Conservation (phyloP, 2,888 invertebrate genomes). For the Pseudococcus jackbeardsleyi region DNA sequence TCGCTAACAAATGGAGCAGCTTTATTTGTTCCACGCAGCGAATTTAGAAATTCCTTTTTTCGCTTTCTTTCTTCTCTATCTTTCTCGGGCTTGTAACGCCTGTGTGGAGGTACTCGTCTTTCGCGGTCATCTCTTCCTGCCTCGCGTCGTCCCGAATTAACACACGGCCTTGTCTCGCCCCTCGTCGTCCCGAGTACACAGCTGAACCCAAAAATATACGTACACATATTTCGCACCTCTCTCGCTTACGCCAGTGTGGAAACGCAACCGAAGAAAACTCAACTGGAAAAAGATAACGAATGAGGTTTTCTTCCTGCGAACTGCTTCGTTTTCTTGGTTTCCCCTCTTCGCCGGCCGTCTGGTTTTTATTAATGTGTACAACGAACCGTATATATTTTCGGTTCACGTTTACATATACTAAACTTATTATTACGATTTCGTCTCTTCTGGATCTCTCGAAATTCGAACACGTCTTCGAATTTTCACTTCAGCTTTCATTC, state of each 20-base stretch:
- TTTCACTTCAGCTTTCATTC: background rate
- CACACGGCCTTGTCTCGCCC: background rate
- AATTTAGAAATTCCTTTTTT: conserved; percentile 47
- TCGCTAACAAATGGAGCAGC: conserved; percentile 61
- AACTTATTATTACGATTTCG: conserved; percentile 8
- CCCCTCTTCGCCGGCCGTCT: background rate
- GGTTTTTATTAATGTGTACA: conserved; percentile 9
- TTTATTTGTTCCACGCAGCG: conserved; percentile 59
- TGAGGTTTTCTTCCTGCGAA: conserved; percentile 45
- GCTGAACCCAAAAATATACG: background rate
- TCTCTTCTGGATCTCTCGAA: background rate
- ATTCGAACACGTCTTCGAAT: background rate
- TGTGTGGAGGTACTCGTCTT: background rate
- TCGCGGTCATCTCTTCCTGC: background rate
- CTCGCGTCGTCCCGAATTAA: background rate
- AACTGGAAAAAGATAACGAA: conserved; percentile 59
- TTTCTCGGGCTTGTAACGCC: background rate
- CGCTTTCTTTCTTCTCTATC: background rate
- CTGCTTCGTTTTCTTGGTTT: background rate
- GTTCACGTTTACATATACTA: background rate
- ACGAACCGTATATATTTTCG: conserved; percentile 22
- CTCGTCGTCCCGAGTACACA: background rate
- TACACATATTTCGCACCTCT: background rate
- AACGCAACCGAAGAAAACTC: conserved; percentile 33
- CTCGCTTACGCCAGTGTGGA: background rate